A percentile compares a stretch with the other conserved stretches of the same genome.
Evolutionary conservation across 1,140 invertebrate genomes (phyloP).

Genomic region (Diabrotica undecimpunctata): DNA sequence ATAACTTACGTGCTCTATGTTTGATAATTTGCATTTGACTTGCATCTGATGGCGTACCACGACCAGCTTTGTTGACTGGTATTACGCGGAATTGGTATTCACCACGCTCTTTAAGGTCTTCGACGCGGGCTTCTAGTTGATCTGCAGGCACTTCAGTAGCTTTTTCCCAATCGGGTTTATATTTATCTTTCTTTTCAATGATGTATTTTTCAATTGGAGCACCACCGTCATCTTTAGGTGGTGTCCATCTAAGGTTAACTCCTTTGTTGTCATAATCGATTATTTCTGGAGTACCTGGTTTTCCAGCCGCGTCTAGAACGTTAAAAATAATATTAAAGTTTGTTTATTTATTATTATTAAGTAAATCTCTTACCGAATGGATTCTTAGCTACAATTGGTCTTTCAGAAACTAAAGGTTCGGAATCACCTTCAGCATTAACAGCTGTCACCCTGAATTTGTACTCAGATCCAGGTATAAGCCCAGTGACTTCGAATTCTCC

Average conservation of each 20-base stretch:
- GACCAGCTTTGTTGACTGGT: constrained; percentile 95
- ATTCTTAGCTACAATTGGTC: constrained; percentile 89
- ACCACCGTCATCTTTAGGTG: constrained; percentile 90
- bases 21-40: constrained; percentile 90
- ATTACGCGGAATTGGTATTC: constrained; percentile 94
- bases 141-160: constrained; percentile 78
- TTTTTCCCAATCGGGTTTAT: constrained; percentile 76
- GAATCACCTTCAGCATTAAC: constrained; percentile 95
- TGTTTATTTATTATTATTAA: neutral
- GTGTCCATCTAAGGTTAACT: constrained; percentile 90
- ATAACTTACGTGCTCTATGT: constrained; percentile 76
- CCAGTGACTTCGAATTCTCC: constrained; percentile 83
- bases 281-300: constrained; percentile 87
- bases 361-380: constrained; percentile 74
- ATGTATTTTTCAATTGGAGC: constrained; percentile 95
- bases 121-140: constrained; percentile 72
- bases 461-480: constrained; percentile 86
- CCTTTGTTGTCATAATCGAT: constrained; percentile 91
- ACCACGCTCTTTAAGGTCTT: constrained; percentile 83
- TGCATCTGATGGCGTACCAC: constrained; percentile 88
- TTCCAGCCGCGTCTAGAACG: constrained; percentile 68
- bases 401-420: constrained; percentile 83
- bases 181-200: constrained; percentile 92
- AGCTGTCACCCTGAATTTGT: constrained; percentile 94
- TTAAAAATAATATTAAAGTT: neutral